Percentiles rank a stretch among this genome's conserved stretches.
Evolutionary conservation across 2,797 vertebrate species (phyloP).

Genomic region (Spea hammondii): DNA sequence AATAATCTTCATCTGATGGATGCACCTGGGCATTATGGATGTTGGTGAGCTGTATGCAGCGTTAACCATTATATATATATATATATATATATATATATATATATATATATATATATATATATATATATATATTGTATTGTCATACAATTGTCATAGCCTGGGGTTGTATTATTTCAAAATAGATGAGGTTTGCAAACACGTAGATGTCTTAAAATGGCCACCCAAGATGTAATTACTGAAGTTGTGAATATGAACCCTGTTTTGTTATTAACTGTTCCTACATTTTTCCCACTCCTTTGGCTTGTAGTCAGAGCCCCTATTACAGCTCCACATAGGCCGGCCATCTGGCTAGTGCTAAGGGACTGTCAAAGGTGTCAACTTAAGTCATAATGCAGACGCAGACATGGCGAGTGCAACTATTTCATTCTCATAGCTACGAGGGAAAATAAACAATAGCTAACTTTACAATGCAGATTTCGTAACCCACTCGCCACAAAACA

Average conservation of each 20-base stretch:
- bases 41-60: no score
- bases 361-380: constrained; percentile 52
- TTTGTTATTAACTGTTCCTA: constrained; percentile 36
- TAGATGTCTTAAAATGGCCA: constrained; percentile 14
- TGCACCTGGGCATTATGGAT: no score
- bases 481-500: constrained; percentile 50
- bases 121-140: no score
- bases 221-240: constrained; percentile 37
- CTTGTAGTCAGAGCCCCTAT: constrained; percentile 38
- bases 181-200: not conserved
- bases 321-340: constrained; percentile 31
- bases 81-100: no score
- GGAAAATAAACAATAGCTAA: constrained; percentile 51
- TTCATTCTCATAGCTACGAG: constrained; percentile 51
- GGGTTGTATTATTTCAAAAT: constrained; percentile 2
- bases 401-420: constrained; percentile 50
- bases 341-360: constrained; percentile 52
- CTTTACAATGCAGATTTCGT: constrained; percentile 50
- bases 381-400: constrained; percentile 50
- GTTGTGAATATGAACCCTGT: constrained; percentile 25
- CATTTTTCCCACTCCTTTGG: constrained; percentile 48
- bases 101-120: no score
- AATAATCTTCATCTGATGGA: no score
- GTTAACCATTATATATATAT: no score
- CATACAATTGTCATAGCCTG: not conserved